Conservation (phyloP, 2,797 vertebrate species). For the Selene dorsalis region DNA sequence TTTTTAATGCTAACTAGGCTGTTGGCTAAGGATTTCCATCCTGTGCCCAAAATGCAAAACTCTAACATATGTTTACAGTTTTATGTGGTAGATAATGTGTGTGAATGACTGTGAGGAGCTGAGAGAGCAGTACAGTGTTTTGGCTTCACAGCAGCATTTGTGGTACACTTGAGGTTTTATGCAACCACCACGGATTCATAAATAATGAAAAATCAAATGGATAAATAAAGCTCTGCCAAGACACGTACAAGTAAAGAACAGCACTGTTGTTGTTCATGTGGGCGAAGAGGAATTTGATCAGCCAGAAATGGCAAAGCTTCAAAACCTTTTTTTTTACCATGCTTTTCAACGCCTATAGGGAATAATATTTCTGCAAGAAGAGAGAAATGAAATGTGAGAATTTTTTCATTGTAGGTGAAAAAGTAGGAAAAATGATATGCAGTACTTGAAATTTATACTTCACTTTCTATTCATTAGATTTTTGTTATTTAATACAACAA, state of each 20-base stretch:
- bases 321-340: background rate
- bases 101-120: background rate
- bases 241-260: background rate
- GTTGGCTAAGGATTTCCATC: background rate
- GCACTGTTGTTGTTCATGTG: background rate
- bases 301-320: background rate
- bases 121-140: background rate
- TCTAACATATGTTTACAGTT: background rate
- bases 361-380: background rate
- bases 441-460: background rate
- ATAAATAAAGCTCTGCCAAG: conserved; percentile 6
- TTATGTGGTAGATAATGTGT: background rate
- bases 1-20: background rate
- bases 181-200: background rate
- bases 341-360: background rate
- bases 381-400: background rate
- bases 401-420: background rate
- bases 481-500: background rate
- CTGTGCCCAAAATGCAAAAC: background rate
- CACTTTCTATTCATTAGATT: background rate
- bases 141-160: background rate
- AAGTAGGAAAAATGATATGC: background rate
- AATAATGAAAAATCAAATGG: conserved; percentile 31
- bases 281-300: background rate
- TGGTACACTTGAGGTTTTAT: background rate